Base-by-base conservation (phyloP, 2,113 vertebrate species). In the Rhynchomys soricoides region DNA sequence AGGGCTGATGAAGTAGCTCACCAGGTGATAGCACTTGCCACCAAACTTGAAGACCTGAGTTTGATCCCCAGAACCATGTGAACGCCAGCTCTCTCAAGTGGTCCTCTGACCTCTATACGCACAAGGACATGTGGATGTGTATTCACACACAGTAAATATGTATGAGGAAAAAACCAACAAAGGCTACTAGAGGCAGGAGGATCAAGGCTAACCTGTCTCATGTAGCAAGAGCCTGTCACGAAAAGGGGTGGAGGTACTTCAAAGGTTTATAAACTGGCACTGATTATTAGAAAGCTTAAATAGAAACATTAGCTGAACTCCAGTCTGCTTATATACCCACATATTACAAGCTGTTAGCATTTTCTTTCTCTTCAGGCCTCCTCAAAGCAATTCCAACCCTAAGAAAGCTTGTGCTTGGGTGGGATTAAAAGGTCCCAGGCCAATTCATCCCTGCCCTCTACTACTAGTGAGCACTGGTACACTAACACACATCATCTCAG, bases 251-350 rank as follows among this genome's bases (percentile, higher is more conserved):
- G 55, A 6, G n/a, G 11, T 66, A 89, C n/a, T 22, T 40, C 71
- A 22, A 21, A 31, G 92, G 83, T 91, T 71, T 93, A 89, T 55
- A 94, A 91, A 93, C 94, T 79, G 77, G 40, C 9, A 94, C 3
- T 87, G 92, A 74, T 90, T 90, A 77, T 71, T 71, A 87, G 70
- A 93, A 10, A 85, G 43, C 19, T 48, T 93, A 95, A 91, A 71
- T 48, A 66, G 16, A 94, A 82, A 52, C 59, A 45, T 68, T 57
- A 88, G 50, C 48, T 96, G 62, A 45, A 86, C 6, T 94, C 26
- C 50, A 85, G 37, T 79, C 77, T 97, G 73, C 86, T 86, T 62
- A 74, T 34, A 83, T 31, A 45, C 45, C 45, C 40, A 91, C 73
- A 95, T 77, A 85, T 81, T 88, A 62, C 3, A 92, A 50, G 66